phyloP scores from a whole-genome alignment of 35 echinoderm and acorn worm species.

The Apostichopus japonicus region DNA sequence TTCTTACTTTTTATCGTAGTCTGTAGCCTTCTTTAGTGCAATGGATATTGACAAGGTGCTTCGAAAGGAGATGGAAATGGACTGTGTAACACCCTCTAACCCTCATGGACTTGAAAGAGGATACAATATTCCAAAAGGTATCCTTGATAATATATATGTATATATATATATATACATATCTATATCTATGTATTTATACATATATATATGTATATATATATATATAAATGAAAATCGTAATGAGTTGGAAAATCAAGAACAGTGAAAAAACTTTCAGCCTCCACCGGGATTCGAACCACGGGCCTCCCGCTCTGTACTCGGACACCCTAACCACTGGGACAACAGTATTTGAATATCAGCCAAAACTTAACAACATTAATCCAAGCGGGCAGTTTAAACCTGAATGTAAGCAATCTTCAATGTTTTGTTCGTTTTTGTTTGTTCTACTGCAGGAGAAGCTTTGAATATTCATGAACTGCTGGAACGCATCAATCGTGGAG shows the following conservation, averaged over 20 bases:
- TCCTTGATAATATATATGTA: background rate
- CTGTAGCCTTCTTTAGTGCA: constrained; percentile 98
- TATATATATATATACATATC: too few relatives aligned
- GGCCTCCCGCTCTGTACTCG: too few relatives aligned
- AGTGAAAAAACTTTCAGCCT: too few relatives aligned
- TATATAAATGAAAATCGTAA: too few relatives aligned
- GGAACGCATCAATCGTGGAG: constrained; percentile 72
- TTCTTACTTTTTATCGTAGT: constrained; percentile 48
- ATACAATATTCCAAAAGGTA: constrained; percentile 94
- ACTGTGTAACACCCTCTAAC: constrained; percentile 93
- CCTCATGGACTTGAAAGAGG: constrained; percentile 88
- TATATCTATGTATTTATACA: too few relatives aligned
- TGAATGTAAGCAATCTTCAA: too few relatives aligned
- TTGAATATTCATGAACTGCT: constrained; percentile 87
- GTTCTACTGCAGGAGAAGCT: constrained; percentile 71
- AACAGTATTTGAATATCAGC: too few relatives aligned
- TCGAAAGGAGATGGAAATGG: constrained; percentile 89
- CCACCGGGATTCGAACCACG: too few relatives aligned
- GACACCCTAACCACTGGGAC: too few relatives aligned
- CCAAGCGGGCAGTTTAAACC: too few relatives aligned
- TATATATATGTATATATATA: too few relatives aligned
- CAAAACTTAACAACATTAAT: background rate
- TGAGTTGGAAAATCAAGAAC: too few relatives aligned
- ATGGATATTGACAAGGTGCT: constrained; percentile 96
- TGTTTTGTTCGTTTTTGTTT: background rate